Conservation (phyloP, 2,113 vertebrate genomes). For the Ellobius talpinus region DNA sequence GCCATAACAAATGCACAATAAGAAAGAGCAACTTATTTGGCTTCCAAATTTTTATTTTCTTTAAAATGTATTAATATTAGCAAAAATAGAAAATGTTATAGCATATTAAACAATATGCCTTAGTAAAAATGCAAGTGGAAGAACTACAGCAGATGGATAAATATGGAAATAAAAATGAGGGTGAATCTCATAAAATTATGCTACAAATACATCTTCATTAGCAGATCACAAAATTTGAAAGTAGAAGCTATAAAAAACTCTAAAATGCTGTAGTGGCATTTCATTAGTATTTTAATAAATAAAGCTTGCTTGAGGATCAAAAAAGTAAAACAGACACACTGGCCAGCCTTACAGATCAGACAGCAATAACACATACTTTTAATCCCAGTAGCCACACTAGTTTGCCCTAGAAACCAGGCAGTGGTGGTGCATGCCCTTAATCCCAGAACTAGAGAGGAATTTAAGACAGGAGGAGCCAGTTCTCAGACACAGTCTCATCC, state of each 20-base stretch:
- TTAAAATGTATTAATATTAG: background rate
- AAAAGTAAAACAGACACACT: no score
- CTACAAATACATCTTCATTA: background rate
- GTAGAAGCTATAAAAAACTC: background rate
- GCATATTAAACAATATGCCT: background rate
- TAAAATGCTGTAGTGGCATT: no score
- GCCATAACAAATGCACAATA: background rate
- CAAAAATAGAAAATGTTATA: background rate
- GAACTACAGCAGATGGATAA: background rate
- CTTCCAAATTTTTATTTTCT: background rate
- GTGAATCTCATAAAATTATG: background rate
- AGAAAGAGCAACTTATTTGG: background rate
- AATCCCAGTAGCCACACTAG: no score
- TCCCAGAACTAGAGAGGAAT: no score
- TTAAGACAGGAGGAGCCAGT: no score
- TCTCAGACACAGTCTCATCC: no score
- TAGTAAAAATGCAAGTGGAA: background rate
- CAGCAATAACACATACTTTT: no score
- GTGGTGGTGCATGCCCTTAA: no score
- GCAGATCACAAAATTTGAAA: background rate
- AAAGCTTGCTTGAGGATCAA: no score
- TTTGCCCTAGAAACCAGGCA: no score
- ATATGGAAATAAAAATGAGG: background rate
- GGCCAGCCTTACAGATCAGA: no score
- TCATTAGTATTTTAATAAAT: no score